phyloP scores from a whole-genome alignment of 2,888 invertebrate species.

The Gordius sp. region DNA sequence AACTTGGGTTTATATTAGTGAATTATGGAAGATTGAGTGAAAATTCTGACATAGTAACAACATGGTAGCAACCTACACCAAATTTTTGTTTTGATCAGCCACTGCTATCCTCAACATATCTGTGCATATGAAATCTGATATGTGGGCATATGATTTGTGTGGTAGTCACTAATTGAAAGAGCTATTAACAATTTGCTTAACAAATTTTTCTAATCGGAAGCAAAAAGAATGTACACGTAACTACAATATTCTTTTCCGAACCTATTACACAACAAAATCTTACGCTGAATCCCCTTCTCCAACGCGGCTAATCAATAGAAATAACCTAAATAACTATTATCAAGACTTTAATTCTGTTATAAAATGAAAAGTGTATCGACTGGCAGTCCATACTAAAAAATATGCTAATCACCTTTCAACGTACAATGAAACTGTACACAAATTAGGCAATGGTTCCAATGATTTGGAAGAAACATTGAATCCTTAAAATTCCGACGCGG shows the following conservation, averaged over 20 bases:
- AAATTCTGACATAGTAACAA: neutral
- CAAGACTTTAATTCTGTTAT: conserved; percentile 8
- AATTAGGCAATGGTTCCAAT: no score
- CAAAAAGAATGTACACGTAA: no score
- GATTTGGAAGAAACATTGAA: no score
- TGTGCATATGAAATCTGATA: conserved; percentile 84
- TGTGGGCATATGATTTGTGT: conserved; percentile 98
- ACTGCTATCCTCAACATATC: conserved; percentile 70
- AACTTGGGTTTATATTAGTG: no score
- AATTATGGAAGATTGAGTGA: no score
- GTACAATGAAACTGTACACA: no score
- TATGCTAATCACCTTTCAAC: neutral
- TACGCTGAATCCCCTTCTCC: neutral
- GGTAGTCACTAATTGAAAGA: conserved; percentile 89
- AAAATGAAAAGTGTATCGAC: no score
- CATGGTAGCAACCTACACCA: neutral
- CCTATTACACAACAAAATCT: neutral
- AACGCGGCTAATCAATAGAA: neutral
- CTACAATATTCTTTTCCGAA: no score
- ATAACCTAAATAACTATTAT: neutral
- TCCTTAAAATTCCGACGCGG: conserved; percentile 31
- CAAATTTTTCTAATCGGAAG: conserved; percentile 88
- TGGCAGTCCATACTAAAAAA: neutral
- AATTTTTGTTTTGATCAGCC: conserved; percentile 71
- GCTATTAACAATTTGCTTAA: conserved; percentile 84